These are phyloP conservation scores for Pyrgilauda ruficollis DNA, from an alignment of 2,113 vertebrate genomes.

Conservation along the genomic window DNA sequence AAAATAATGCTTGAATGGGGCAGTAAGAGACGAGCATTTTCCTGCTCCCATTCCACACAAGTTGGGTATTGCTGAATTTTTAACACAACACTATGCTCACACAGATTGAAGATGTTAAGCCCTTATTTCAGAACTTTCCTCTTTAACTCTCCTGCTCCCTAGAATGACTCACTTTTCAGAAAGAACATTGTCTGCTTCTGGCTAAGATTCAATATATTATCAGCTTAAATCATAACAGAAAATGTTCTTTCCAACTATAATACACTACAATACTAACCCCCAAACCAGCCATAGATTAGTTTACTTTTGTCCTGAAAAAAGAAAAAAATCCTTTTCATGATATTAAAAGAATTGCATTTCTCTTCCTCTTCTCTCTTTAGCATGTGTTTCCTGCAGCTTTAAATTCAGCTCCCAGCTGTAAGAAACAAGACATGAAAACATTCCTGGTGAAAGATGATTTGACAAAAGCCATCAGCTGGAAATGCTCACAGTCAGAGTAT, in stretches of 20 bases:
- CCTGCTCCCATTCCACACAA: background rate
- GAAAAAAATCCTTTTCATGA: background rate
- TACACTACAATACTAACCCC: background rate
- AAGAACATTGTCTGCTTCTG: slow-evolving; percentile 24
- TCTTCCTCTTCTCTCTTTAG: background rate
- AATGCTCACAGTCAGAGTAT: background rate
- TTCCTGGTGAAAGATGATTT: background rate
- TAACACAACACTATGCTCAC: background rate
- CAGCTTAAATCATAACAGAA: slow-evolving; percentile 3
- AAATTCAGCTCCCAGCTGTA: background rate
- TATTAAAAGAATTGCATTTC: background rate
- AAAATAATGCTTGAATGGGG: background rate
- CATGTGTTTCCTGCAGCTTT: background rate
- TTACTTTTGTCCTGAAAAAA: background rate
- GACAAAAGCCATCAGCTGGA: background rate
- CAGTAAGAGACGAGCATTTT: background rate
- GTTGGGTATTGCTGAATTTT: background rate
- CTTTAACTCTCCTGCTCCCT: background rate
- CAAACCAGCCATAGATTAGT: background rate
- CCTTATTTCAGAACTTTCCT: background rate
- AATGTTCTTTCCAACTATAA: background rate
- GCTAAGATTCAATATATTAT: background rate
- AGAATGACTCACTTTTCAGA: slow-evolving; percentile 13
- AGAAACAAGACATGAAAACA: background rate
- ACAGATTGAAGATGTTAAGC: background rate